Conservation (phyloP, 2,113 vertebrate species). For the Dendropsophus ebraccatus region DNA sequence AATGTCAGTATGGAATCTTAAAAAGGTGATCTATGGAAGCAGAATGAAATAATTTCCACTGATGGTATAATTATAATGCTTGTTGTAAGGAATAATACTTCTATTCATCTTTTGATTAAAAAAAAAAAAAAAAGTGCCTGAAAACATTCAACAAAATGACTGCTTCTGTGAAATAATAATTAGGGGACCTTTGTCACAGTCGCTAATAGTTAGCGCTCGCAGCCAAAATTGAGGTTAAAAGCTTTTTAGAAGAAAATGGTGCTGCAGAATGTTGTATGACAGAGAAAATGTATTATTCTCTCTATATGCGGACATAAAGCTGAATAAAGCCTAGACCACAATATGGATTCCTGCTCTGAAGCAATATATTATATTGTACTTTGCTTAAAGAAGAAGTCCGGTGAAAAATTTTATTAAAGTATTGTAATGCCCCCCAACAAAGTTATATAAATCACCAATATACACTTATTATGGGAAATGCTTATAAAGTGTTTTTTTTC, state of each 20-base stretch:
- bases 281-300: neutral
- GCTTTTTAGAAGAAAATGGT: neutral
- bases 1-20: slow-evolving; percentile 49
- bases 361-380: neutral
- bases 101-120: slow-evolving; percentile 10
- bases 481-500: too few relatives aligned
- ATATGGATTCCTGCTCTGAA: neutral
- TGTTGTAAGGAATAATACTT: slow-evolving; percentile 21
- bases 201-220: neutral
- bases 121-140: neutral
- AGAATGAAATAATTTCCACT: slow-evolving; percentile 13
- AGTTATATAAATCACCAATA: too few relatives aligned
- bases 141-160: slow-evolving; percentile 22
- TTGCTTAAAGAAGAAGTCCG: too few relatives aligned
- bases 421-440: too few relatives aligned
- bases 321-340: neutral
- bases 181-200: slow-evolving; percentile 10
- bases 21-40: slow-evolving; percentile 40
- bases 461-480: too few relatives aligned
- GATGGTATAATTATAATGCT: slow-evolving; percentile 37
- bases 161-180: slow-evolving; percentile 33
- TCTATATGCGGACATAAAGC: neutral
- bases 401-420: too few relatives aligned
- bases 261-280: neutral
- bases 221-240: slow-evolving; percentile 22